Conservation (phyloP, 2,113 vertebrate genomes). For the Poecile atricapillus region DNA sequence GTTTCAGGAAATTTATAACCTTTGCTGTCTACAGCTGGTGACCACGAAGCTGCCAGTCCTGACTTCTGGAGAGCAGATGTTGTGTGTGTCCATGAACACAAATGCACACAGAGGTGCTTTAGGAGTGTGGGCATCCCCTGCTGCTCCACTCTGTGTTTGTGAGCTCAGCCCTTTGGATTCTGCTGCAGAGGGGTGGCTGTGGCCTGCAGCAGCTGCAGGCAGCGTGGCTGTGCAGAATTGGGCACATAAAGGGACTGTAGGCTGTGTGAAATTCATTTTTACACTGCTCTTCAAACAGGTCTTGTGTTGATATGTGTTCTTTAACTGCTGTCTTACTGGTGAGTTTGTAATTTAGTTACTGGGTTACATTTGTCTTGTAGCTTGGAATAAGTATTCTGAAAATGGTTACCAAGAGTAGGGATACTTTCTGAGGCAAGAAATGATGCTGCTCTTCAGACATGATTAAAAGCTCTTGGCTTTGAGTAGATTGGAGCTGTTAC, state of each 20-base stretch:
- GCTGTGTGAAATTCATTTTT: neutral
- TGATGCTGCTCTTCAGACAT: neutral
- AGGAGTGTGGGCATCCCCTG: neutral
- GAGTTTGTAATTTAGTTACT: neutral
- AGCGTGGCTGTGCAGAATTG: neutral
- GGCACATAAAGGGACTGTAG: neutral
- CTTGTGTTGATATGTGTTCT: neutral
- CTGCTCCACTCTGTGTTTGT: neutral
- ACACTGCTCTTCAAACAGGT: neutral
- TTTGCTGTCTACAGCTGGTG: neutral
- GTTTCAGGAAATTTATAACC: rapidly evolving
- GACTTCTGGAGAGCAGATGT: neutral
- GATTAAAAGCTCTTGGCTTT: neutral
- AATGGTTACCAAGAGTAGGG: neutral
- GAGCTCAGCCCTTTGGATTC: neutral
- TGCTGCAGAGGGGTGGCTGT: neutral
- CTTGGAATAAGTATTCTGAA: neutral
- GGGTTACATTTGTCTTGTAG: neutral
- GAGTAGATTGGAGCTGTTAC: neutral
- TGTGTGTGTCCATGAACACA: neutral
- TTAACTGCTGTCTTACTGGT: neutral
- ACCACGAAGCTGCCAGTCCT: rapidly evolving
- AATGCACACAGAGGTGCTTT: neutral
- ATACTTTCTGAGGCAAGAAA: neutral
- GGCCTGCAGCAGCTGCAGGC: neutral